A percentile compares a stretch with the other conserved stretches of the same genome.
phyloP scores from a whole-genome alignment of 2,888 invertebrate genomes.

The Endotricha flammealis region DNA sequence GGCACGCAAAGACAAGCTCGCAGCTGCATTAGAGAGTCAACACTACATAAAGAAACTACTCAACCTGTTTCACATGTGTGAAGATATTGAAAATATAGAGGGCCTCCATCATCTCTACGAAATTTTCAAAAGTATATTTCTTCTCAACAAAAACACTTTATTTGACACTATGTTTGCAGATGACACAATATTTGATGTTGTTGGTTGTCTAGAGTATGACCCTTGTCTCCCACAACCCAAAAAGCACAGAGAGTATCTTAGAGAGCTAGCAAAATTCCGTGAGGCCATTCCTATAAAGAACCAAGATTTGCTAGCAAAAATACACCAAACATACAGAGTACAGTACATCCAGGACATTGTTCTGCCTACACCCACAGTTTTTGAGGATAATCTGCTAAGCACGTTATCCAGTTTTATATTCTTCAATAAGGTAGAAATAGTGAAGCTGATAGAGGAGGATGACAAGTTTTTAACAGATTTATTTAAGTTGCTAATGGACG shows the following conservation, averaged over 20 bases:
- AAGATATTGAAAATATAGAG: conserved; percentile 96
- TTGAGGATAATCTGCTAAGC: conserved; percentile 99
- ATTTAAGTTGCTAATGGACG: conserved; percentile 94
- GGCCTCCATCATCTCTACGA: conserved; percentile 97
- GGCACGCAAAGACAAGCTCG: conserved; percentile 95
- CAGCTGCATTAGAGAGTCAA: conserved; percentile 94
- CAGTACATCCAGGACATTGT: conserved; percentile 99
- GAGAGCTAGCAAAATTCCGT: conserved; percentile 93
- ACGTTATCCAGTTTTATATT: conserved; percentile 99
- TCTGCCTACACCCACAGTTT: conserved; percentile 98
- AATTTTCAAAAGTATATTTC: conserved; percentile 99
- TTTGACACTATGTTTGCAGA: conserved; percentile 99
- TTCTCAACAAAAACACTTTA: conserved; percentile 97
- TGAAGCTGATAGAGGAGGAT: conserved; percentile 98
- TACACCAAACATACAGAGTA: conserved; percentile 99
- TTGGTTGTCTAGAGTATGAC: conserved; percentile 99
- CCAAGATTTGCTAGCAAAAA: conserved; percentile 96
- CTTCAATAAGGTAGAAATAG: conserved; percentile 99
- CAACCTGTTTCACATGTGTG: conserved; percentile 97
- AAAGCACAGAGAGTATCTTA: conserved; percentile 97
- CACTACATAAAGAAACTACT: conserved; percentile 97
- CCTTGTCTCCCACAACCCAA: conserved; percentile 91
- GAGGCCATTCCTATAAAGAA: conserved; percentile 97
- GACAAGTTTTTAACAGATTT: conserved; percentile 97
- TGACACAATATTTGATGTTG: conserved; percentile 97